A percentile compares a stretch with the other conserved stretches of the same genome.
These are phyloP conservation scores for Halichoeres trimaculatus DNA, from an alignment of 2,113 vertebrate species.

Conservation along the genomic window DNA sequence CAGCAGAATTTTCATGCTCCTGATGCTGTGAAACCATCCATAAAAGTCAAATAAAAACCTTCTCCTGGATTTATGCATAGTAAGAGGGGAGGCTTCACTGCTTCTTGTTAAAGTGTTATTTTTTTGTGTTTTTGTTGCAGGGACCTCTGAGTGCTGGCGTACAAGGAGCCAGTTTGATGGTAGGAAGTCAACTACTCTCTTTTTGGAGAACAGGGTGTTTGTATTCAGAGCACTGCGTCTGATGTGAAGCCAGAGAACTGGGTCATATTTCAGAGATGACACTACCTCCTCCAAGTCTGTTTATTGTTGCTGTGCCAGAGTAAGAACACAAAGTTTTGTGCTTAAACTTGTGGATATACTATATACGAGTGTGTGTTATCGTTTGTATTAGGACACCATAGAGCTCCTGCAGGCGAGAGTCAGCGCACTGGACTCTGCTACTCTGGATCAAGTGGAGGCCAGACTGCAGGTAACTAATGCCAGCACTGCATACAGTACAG, in stretches of 20 bases:
- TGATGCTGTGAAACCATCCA: conserved; percentile 18
- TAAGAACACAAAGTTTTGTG: conserved; percentile 9
- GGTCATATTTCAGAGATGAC: conserved; percentile 58
- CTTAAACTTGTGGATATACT: conserved; percentile 3
- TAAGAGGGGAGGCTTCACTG: neutral
- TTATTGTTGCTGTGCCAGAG: conserved; percentile 25
- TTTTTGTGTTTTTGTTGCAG: conserved; percentile 71
- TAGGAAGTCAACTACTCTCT: conserved; percentile 68
- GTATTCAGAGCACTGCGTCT: conserved; percentile 29
- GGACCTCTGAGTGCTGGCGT: conserved; percentile 89
- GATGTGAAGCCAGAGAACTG: conserved; percentile 56
- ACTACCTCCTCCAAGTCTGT: conserved; percentile 32
- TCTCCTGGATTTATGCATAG: conserved; percentile 37
- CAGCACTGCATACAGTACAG: neutral
- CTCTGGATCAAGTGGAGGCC: conserved; percentile 95
- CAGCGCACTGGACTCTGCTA: conserved; percentile 88
- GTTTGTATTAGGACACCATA: conserved; percentile 86
- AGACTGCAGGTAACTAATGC: conserved; percentile 88
- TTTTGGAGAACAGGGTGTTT: conserved; percentile 7
- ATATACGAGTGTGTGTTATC: conserved; percentile 1
- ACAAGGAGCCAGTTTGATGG: conserved; percentile 90
- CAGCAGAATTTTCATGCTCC: conserved; percentile 19
- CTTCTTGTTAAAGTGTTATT: conserved; percentile 2
- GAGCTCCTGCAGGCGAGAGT: conserved; percentile 94
- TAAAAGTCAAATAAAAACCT: conserved; percentile 23